Base-by-base conservation (phyloP, 1,140 invertebrate genomes). In the Thaumatotibia leucotreta region DNA sequence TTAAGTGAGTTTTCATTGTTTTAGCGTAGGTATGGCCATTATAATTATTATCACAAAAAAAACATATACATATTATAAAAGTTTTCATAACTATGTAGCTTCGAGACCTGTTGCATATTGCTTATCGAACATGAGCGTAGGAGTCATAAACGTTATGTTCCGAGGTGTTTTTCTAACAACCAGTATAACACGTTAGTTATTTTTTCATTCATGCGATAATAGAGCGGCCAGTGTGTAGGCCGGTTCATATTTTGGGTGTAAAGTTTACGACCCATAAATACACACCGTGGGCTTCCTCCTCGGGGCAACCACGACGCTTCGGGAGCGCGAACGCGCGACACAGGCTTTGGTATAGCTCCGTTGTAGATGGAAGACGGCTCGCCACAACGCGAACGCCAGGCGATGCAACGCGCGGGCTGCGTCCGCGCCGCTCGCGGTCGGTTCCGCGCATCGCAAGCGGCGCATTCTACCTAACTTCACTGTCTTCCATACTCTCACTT, bases 331-430 rank as follows among this genome's bases (percentile, higher is more conserved):
- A 35, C 72, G 69, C n/a, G 63, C 35, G n/a, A 45, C 31, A 0
- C 62, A 58, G 11, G 52, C 64, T 0, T 66, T 69, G 23, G 61
- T 61, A 0, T 76, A 80, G 6, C 75, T 80, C 1, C 85, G 78
- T 54, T 91, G 88, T 54, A 91, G 75, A 64, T 88, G 80, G 78
- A 91, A 91, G 9, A 83, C 86, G 3, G 82, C 86, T 3, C 86
- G 78, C 88, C 88, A 91, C 52, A 91, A 63, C 4, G 88, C 84
- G 58, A 91, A 91, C 9, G 88, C 88, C 4, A 91, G 77, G 23
- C 88, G 79, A 31, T 91, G 88, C 27, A 91, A 75, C 65, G 86
- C 84, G 14, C 88, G 82, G 63, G 86, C 84, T 3, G 84, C 88
- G 8, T 91, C 86, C 27, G 77, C 73, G 49, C 80, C 80, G 54